Evolutionary conservation across 2,888 invertebrate genomes (phyloP).

Genomic region (Melanostoma mellinum): DNA sequence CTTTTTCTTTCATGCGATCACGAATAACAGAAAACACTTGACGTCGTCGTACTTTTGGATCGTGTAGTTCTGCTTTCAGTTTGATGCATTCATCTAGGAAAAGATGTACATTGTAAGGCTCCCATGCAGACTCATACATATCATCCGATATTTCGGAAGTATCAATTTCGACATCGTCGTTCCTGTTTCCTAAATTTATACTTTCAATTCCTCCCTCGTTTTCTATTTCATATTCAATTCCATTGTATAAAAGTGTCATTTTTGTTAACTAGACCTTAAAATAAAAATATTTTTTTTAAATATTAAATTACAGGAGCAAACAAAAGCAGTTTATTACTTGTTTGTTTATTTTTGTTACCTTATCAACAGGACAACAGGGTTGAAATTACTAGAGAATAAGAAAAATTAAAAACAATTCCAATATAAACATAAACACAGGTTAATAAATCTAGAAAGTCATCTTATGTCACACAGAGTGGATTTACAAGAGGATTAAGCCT

Average conservation of each 20-base stretch:
- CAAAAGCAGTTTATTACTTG: too few relatives aligned
- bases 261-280: not conserved
- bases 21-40: slow-evolving; percentile 45
- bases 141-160: not conserved
- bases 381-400: too few relatives aligned
- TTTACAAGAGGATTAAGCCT: too few relatives aligned
- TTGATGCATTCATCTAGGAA: slow-evolving; percentile 61
- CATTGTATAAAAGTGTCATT: slow-evolving; percentile 60
- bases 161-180: slow-evolving; percentile 1
- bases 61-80: slow-evolving; percentile 26
- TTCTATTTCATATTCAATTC: slow-evolving; percentile 55
- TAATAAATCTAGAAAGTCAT: too few relatives aligned
- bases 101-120: slow-evolving; percentile 27
- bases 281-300: too few relatives aligned
- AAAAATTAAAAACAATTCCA: too few relatives aligned
- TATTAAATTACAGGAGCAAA: too few relatives aligned
- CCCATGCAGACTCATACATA: slow-evolving; percentile 48
- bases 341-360: too few relatives aligned
- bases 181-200: not conserved
- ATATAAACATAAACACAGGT: too few relatives aligned
- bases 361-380: too few relatives aligned
- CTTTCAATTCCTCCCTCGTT: slow-evolving; percentile 17
- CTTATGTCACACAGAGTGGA: too few relatives aligned
- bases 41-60: slow-evolving; percentile 32
- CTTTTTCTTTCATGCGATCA: slow-evolving; percentile 28